Evolutionary conservation across 2,888 invertebrate genomes (phyloP), one percentile per base, ranked within the genome.

Genomic region (Dugesia japonica): DNA sequence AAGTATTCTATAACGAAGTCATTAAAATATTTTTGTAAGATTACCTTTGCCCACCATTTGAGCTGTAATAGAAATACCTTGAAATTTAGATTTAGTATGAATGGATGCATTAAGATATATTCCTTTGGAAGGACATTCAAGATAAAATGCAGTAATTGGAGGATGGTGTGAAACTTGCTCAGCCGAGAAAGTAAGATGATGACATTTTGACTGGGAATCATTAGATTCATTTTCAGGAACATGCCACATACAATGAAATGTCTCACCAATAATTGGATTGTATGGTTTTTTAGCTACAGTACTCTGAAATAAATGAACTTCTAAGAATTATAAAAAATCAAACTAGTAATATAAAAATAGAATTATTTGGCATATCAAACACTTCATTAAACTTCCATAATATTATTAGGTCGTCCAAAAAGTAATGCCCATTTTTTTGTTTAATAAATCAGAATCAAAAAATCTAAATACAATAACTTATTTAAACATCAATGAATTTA

Each of bases 261-360:
- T 84, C 81, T 87, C 87, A 0, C 87, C 87, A 71, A 87, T 83
- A 56, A 87, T 85, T 0, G 87, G 87, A 80, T 87, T 87, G 86
- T 87, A 0, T 87, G 87, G 76, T 0, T 76, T 76, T 56, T 78
- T 78, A 0, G 76, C 73, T 42, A 83, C 80, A 1, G 83, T 82
- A 23, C 83, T 84, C 83, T 84, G 79, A 0, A 79, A n/a, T n/a
- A n/a, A n/a, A n/a, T n/a, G n/a, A n/a, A n/a, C n/a, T n/a, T n/a
- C n/a, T n/a, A n/a, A 9, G 17, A 13, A 13, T 38, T 17, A 38
- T 13, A 38, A 13, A 13, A 17, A 38, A 38, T 17, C 9, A 9
- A 38, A 38, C 9, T 38, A 38, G 17, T 13, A 13, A 38, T 13
- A 13, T 38, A 13, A 38, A 13, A 13, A 38, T 38, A n/a, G n/a